Evolutionary conservation across 2,797 vertebrate species (phyloP).

Genomic region (Gobionotothen gibberifrons): DNA sequence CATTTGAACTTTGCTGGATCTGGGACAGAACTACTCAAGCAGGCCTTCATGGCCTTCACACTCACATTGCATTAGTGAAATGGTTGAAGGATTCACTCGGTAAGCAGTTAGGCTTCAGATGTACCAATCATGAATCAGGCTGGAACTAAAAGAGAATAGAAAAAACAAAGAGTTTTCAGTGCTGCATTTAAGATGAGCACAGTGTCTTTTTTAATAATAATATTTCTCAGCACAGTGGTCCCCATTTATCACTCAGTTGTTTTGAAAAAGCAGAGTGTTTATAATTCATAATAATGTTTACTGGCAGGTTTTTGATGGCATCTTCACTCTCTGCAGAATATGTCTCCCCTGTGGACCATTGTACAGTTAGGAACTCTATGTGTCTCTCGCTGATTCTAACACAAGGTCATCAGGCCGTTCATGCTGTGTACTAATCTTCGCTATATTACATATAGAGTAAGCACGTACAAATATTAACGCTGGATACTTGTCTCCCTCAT

Average conservation of each 20-base stretch:
- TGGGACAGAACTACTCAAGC: conserved; percentile 55
- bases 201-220: conserved; percentile 30
- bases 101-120: conserved; percentile 17
- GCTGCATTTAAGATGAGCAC: conserved; percentile 15
- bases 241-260: conserved; percentile 33
- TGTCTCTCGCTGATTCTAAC: conserved; percentile 30
- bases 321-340: conserved; percentile 35
- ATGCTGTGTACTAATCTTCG: conserved; percentile 16
- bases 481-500: conserved; percentile 5
- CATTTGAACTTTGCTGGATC: conserved; percentile 58
- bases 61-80: conserved; percentile 39
- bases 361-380: conserved; percentile 35
- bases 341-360: conserved; percentile 43
- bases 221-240: conserved; percentile 16
- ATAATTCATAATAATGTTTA: conserved; percentile 46
- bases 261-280: conserved; percentile 35
- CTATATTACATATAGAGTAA: conserved; percentile 16
- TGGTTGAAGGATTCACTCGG: conserved; percentile 20
- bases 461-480: conserved; percentile 19
- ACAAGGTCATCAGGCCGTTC: conserved; percentile 39
- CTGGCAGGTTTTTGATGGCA: conserved; percentile 50
- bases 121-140: conserved; percentile 19
- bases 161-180: conserved; percentile 10
- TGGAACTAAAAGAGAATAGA: conserved; percentile 14
- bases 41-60: conserved; percentile 38